Conservation (phyloP, 2,113 vertebrate species). For the Mirza zaza region DNA sequence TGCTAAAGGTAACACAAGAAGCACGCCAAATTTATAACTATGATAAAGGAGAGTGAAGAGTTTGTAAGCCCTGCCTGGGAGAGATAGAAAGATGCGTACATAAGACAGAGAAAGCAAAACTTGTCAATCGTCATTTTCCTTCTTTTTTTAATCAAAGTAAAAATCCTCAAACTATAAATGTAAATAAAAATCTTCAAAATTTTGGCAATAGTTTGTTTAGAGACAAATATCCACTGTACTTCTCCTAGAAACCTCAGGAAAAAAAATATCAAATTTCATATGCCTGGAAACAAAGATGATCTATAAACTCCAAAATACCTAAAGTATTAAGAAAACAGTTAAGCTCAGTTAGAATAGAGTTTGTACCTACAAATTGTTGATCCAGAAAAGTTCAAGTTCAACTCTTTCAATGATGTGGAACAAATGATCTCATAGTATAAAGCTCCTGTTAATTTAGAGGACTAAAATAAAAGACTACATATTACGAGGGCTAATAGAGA, state of each 20-base stretch:
- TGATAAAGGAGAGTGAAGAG: background rate
- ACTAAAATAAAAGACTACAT: background rate
- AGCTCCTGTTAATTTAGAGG: background rate
- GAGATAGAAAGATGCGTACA: background rate
- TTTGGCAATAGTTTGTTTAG: background rate
- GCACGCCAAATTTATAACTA: background rate
- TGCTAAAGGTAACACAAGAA: background rate
- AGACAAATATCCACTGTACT: background rate
- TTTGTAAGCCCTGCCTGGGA: background rate
- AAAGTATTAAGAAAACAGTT: background rate
- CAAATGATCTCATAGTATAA: background rate
- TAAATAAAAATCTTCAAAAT: background rate
- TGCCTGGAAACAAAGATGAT: background rate
- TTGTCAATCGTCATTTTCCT: background rate
- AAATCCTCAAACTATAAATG: conserved; percentile 3
- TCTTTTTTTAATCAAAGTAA: background rate
- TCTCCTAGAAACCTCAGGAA: background rate
- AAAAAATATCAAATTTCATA: background rate
- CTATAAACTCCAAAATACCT: background rate
- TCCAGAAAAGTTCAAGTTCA: background rate
- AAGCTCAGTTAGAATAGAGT: background rate
- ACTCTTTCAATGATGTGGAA: background rate
- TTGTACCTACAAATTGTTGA: background rate
- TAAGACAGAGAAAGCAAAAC: background rate
- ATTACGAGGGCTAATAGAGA: background rate